Conservation (phyloP, 2,797 vertebrate genomes). For the Geotrypetes seraphini region DNA sequence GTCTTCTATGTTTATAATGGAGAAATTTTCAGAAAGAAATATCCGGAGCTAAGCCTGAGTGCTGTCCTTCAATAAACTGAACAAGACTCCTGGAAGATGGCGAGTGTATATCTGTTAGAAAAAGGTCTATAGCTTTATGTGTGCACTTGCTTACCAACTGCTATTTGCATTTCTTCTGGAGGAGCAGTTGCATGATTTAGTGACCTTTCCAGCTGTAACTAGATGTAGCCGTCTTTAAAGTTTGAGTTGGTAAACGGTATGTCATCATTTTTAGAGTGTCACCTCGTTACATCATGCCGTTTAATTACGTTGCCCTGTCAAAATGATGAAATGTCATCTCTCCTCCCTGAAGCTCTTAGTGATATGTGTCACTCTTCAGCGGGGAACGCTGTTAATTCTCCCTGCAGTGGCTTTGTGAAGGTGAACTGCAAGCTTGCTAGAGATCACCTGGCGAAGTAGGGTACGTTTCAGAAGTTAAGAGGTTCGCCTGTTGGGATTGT, state of each 20-base stretch:
- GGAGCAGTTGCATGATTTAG: slow-evolving; percentile 11
- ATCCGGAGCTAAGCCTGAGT: too few relatives aligned
- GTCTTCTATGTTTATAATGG: too few relatives aligned
- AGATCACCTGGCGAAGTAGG: too few relatives aligned
- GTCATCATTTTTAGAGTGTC: slow-evolving; percentile 2
- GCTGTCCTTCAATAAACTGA: too few relatives aligned
- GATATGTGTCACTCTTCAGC: slow-evolving; percentile 5
- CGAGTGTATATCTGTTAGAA: too few relatives aligned
- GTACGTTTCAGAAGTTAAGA: too few relatives aligned
- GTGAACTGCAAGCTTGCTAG: too few relatives aligned
- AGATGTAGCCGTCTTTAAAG: slow-evolving; percentile 3
- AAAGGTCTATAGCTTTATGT: too few relatives aligned
- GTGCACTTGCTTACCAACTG: too few relatives aligned
- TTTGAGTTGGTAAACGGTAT: slow-evolving; percentile 1
- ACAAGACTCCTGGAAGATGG: too few relatives aligned
- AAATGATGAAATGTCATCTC: neutral
- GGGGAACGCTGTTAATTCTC: neutral
- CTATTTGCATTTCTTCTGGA: slow-evolving; percentile 15
- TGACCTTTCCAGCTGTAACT: slow-evolving; percentile 7
- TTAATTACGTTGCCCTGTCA: slow-evolving; percentile 6
- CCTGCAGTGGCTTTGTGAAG: slow-evolving; percentile 10
- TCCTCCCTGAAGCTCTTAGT: neutral
- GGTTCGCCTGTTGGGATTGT: too few relatives aligned
- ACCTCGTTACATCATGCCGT: neutral
- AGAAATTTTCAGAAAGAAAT: too few relatives aligned